phyloP scores from a whole-genome alignment of 2,888 invertebrate genomes.

The Rhimphoctona megacephalus region DNA sequence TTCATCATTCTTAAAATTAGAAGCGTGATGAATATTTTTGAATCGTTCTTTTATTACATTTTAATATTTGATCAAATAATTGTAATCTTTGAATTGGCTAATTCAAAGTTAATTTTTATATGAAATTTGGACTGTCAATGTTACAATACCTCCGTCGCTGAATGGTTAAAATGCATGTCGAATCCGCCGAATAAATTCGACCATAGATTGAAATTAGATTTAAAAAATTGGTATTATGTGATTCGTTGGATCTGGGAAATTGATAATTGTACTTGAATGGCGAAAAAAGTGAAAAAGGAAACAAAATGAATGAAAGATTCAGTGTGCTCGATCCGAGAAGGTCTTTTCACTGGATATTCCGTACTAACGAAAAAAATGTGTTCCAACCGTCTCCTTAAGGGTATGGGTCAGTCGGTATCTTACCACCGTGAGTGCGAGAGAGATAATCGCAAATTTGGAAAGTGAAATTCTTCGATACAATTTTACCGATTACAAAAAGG shows the following conservation, averaged over 20 bases:
- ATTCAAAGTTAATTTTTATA: neutral
- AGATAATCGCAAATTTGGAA: too few relatives aligned
- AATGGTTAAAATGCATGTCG: neutral
- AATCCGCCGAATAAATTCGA: slow-evolving; percentile 15
- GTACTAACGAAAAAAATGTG: slow-evolving; percentile 43
- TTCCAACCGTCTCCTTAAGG: slow-evolving; percentile 26
- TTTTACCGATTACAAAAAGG: too few relatives aligned
- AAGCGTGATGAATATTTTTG: too few relatives aligned
- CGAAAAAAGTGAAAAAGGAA: slow-evolving; percentile 28
- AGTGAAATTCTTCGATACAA: too few relatives aligned
- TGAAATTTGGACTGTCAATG: neutral
- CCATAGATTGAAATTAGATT: neutral
- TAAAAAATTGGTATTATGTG: neutral
- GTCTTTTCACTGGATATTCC: slow-evolving; percentile 40
- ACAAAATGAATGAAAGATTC: neutral
- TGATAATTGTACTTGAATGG: slow-evolving; percentile 4
- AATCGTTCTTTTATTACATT: neutral
- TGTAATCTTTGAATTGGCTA: neutral
- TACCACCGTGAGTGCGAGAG: too few relatives aligned
- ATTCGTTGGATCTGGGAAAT: slow-evolving; percentile 13
- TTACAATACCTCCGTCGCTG: neutral
- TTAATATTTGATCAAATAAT: neutral
- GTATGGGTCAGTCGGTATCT: too few relatives aligned
- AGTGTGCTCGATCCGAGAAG: slow-evolving; percentile 24
- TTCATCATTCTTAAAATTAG: neutral